A percentile compares a stretch with the other conserved stretches of the same genome.
Conservation (phyloP, 2,888 invertebrate species). For the Ochropleura leucogaster region DNA sequence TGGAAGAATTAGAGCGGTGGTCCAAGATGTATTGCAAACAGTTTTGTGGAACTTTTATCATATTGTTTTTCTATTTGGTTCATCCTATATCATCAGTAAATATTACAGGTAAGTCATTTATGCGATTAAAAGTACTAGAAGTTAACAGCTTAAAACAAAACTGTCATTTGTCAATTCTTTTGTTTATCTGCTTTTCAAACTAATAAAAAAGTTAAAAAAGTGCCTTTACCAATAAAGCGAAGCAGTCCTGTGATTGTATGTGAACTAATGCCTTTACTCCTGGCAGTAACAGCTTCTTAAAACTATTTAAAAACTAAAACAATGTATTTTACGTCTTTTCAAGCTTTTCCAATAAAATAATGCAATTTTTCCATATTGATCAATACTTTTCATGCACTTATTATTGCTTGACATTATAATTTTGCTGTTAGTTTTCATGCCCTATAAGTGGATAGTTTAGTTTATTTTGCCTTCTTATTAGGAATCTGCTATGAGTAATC, state of each 20-base stretch:
- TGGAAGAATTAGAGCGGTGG: conserved; percentile 88
- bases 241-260: not conserved
- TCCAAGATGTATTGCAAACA: conserved; percentile 81
- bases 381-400: not conserved
- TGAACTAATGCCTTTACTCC: not conserved
- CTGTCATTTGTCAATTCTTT: conserved; percentile 11
- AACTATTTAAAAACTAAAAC: not conserved
- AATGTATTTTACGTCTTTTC: not conserved
- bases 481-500: not conserved
- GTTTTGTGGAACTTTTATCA: conserved; percentile 73
- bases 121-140: not conserved
- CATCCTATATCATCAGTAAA: conserved; percentile 73
- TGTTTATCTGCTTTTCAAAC: conserved; percentile 25
- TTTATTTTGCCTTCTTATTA: not conserved
- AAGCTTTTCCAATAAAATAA: not conserved
- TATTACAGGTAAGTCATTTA: conserved; percentile 78
- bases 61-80: conserved; percentile 70
- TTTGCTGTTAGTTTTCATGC: not conserved
- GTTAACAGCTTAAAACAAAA: not conserved
- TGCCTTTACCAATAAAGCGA: not conserved
- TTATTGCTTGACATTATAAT: conserved; percentile 3
- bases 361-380: not conserved
- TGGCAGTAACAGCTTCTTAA: not conserved
- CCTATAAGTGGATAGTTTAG: not conserved
- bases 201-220: not conserved